A percentile compares a stretch with the other conserved stretches of the same genome.
Evolutionary conservation across 2,113 vertebrate genomes (phyloP).

Genomic region (Rhombomys opimus): DNA sequence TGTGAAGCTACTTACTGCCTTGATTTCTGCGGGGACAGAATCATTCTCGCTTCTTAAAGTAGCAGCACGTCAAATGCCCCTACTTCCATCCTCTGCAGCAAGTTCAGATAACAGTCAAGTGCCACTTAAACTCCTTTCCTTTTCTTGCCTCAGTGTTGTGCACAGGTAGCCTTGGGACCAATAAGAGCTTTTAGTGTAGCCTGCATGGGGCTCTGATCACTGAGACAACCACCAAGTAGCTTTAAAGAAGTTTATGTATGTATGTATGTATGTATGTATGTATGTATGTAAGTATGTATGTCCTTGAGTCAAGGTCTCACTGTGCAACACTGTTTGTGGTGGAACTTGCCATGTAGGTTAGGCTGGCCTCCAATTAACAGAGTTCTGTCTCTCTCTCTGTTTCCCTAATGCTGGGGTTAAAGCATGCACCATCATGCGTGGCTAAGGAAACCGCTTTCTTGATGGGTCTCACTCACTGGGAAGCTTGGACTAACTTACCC

Average conservation of each 20-base stretch:
- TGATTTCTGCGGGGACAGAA: background rate
- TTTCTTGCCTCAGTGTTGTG: background rate
- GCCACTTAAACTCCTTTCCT: constrained; percentile 63
- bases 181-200: background rate
- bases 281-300: too few species aligned
- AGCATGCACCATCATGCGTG: background rate
- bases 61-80: background rate
- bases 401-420: background rate
- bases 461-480: background rate
- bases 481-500: background rate
- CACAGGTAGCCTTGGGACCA: background rate
- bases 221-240: background rate
- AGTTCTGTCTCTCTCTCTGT: background rate
- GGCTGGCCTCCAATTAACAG: background rate
- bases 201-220: constrained; percentile 49
- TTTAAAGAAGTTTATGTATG: background rate
- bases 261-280: too few species aligned
- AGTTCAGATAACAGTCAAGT: constrained; percentile 48
- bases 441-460: constrained; percentile 49
- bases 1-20: background rate
- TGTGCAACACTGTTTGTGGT: background rate
- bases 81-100: background rate
- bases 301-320: background rate
- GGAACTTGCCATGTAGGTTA: background rate
- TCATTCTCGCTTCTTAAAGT: background rate